Conservation (phyloP, 2,888 invertebrate genomes). For the Diloba caeruleocephala region DNA sequence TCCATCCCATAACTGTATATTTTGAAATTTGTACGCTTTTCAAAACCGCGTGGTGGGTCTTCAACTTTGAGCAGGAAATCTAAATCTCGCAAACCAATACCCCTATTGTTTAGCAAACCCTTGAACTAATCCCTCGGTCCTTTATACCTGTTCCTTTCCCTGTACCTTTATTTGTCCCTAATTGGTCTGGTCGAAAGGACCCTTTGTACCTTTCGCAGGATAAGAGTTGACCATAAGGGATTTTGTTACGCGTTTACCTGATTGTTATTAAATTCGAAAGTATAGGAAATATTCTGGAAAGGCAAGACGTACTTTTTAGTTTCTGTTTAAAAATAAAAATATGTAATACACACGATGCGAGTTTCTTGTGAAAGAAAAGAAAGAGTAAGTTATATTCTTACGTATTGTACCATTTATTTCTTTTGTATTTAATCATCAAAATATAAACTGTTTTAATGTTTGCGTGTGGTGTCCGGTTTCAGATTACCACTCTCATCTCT, state of each 20-base stretch:
- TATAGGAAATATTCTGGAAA: slow-evolving; percentile 24
- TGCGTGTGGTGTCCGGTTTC: too few species aligned
- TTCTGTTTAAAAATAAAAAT: background rate
- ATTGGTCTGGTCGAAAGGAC: slow-evolving; percentile 47
- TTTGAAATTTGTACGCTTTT: slow-evolving; percentile 8
- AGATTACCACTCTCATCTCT: too few species aligned
- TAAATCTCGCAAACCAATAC: slow-evolving; percentile 56
- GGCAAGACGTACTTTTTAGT: slow-evolving; percentile 11
- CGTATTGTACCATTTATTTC: too few species aligned
- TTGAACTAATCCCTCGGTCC: slow-evolving; percentile 54
- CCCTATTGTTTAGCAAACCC: slow-evolving; percentile 58
- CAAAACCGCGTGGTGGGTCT: slow-evolving; percentile 53
- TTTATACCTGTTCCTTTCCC: slow-evolving; percentile 46
- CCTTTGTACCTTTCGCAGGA: slow-evolving; percentile 44
- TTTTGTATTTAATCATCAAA: too few species aligned
- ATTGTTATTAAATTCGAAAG: slow-evolving; percentile 40
- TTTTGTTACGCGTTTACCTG: slow-evolving; percentile 50
- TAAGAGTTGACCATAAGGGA: slow-evolving; percentile 52
- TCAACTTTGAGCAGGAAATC: slow-evolving; percentile 51
- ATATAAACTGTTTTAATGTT: too few species aligned
- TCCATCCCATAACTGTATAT: too few species aligned
- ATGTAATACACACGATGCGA: background rate
- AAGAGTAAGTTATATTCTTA: too few species aligned
- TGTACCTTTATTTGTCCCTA: slow-evolving; percentile 49
- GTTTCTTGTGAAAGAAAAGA: too few species aligned